Evolutionary conservation across 2,888 invertebrate species (phyloP), one percentile per base, ranked within the genome.

Genomic region (Drosophila seclusa): DNA sequence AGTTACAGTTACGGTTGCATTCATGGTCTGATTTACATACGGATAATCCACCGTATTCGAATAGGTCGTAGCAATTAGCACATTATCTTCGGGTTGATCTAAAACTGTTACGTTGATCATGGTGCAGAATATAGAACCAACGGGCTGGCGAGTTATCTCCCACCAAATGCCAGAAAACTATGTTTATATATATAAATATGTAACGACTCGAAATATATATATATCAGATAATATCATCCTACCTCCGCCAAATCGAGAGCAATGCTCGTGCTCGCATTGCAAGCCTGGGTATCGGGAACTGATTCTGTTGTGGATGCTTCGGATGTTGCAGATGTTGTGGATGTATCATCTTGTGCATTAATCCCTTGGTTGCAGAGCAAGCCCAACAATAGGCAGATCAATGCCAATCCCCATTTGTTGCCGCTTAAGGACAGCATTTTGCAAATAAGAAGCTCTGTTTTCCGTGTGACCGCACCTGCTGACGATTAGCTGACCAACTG

Each of bases 121-220:
- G 0, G 87, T 87, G 63, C 91, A 91, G 27, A 85, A 78, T 48
- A 72, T 67, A 0, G 32, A 29, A 0, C 74, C 80, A 5, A 76
- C 66, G 0, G 91, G 91, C 42, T 81, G 72, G 8, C 90, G 87
- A 2, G 78, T 80, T 21, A 90, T 79, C 63, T 90, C 90, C 84
- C 85, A 90, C 90, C 90, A 90, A 52, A 64, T 68, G 40, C 89
- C 89, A 18, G 87, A 60, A 4, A 90, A 67, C 89, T 89, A 10
- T 0, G 13, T 38, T n/a, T 57, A 31, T 5, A 42, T 42, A 31
- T 18, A 49, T n/a, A 4, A 5, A 8, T 18, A 11, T 55, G 31
- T 31, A 31, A 31, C 8, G 8, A 42, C 21, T 42, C 1, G 0
- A 42, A 13, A 18, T 5, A 29, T 27, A 1, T 11, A 4, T 21